Conservation (phyloP, 2,797 vertebrate genomes). For the Ataeniobius toweri region DNA sequence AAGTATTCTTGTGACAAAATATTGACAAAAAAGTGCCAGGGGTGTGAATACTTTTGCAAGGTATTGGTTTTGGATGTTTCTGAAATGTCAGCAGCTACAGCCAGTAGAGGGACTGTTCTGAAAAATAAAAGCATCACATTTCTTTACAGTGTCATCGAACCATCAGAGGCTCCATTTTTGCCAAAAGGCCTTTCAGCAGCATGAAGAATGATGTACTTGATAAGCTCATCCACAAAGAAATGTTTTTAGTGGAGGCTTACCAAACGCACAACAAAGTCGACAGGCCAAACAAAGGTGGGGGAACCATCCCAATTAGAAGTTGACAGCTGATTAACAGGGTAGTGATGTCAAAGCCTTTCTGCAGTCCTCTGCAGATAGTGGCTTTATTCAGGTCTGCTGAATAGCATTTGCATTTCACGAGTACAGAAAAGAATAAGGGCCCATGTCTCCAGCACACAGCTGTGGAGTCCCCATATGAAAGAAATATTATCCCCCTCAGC, state of each 20-base stretch:
- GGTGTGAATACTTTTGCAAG: neutral
- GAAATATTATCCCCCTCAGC: conserved; percentile 75
- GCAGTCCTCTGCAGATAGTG: conserved; percentile 62
- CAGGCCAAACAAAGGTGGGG: conserved; percentile 50
- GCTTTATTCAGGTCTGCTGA: conserved; percentile 67
- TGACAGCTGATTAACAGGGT: conserved; percentile 72
- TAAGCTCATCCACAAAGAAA: conserved; percentile 20
- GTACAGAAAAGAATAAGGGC: conserved; percentile 61
- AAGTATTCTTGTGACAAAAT: neutral
- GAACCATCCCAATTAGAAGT: conserved; percentile 69
- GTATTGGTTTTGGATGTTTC: neutral
- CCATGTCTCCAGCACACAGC: conserved; percentile 78
- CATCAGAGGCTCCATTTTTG: neutral
- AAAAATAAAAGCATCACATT: conserved; percentile 6
- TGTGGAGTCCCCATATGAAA: conserved; percentile 76
- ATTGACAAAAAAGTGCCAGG: neutral
- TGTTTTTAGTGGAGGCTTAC: conserved; percentile 58
- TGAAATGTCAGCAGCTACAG: neutral
- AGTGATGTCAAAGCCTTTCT: conserved; percentile 55
- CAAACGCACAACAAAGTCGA: conserved; percentile 42
- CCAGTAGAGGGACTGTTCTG: neutral
- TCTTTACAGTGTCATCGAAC: conserved; percentile 1
- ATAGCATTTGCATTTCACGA: conserved; percentile 73
- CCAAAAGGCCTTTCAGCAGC: conserved; percentile 5
- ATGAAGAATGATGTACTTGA: conserved; percentile 16